Base-by-base conservation (phyloP, 2,888 invertebrate species). In the Parthenolecanium corni region DNA sequence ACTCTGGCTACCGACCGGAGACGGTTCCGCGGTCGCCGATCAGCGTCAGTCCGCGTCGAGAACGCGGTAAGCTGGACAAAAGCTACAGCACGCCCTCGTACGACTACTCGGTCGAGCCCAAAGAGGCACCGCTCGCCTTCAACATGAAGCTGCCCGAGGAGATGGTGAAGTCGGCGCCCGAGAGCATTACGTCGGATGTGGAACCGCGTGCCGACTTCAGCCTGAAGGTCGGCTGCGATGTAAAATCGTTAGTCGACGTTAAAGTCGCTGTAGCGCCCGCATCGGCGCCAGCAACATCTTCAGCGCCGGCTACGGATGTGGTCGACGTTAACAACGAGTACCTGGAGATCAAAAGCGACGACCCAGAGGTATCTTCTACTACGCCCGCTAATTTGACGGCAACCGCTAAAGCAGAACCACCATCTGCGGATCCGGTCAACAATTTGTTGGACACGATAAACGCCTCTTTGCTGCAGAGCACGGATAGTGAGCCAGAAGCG, bases 51-150 rank as follows among this genome's bases (percentile, higher is more conserved):
- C 61, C 61, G 36, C 52, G 62, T 64, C 72, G 72, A 63, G 74
- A 74, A 51, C 72, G 79, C 31, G 83, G 82, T 1, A 79, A 80
- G 66, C 75, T 88, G 56, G 88, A 89, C 75, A 88, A 89, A 74
- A 84, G 84, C 69, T 82, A 85, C 72, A 88, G 87, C 68, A 86
- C 87, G n/a, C 88, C 88, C 1, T 85, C 86, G 0, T 87, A 87
- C 73, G 86, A 86, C 73, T 66, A 64, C 47, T 65, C 66, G 24
- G 40, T 31, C 16, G 58, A 65, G 44, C 36, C 62, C 31, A 63
- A 65, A 65, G 42, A 65, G 46, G 46, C 57, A 12, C 57, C 47
- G 11, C 16, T 40, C 40, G 46, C 36, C 3, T 57, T 57, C 47
- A 46, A 46, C 16, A 57, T 57, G 57, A 57, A 57, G 31, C 46